A percentile compares a stretch with the other conserved stretches of the same genome.
Evolutionary conservation across 1,140 invertebrate genomes (phyloP).

Genomic region (fruit fly (Drosophila melanogaster)): Release_6_plus_ISO1_MT NC_004354.4:10935001-10935500

Average conservation of each 20-base stretch:
- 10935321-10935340: neutral
- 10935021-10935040: neutral
- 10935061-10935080: neutral
- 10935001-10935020: neutral
- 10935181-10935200: too few species aligned
- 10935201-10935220: neutral
- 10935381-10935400: conserved; percentile 49
- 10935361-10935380: conserved; percentile 25
- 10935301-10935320: conserved; percentile 11
- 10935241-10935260: conserved; percentile 1
- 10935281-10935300: conserved; percentile 33
- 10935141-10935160: too few species aligned
- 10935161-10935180: too few species aligned
- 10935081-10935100: neutral
- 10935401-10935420: conserved; percentile 42
- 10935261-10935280: conserved; percentile 2
- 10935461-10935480: conserved; percentile 52
- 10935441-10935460: conserved; percentile 47
- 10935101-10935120: neutral
- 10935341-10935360: conserved; percentile 23
- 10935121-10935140: too few species aligned
- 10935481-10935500: conserved; percentile 30
- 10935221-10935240: conserved; percentile 3
- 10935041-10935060: neutral
- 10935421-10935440: conserved; percentile 37